phyloP scores from a whole-genome alignment of 1,140 invertebrate genomes.

The Pseudomyrmex pallidus region DNA sequence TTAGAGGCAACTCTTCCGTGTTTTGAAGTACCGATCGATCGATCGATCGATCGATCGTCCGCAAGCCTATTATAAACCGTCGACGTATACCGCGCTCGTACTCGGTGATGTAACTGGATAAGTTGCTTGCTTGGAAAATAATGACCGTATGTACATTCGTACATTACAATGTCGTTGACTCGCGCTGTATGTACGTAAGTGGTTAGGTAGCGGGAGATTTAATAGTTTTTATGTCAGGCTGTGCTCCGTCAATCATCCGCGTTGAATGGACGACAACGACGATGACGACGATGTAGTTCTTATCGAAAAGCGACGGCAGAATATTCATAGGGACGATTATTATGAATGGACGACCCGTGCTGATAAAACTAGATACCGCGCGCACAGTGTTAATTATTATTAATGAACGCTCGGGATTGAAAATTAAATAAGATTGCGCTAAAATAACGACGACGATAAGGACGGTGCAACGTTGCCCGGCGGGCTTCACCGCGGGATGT shows the following conservation, averaged over 20 bases:
- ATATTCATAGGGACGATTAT: slow-evolving; percentile 28
- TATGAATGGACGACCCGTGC: not conserved
- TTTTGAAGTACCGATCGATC: slow-evolving; percentile 18
- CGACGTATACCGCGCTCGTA: slow-evolving; percentile 13
- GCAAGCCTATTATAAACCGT: slow-evolving; percentile 52
- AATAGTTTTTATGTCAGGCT: slow-evolving; percentile 42
- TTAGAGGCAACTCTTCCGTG: slow-evolving; percentile 3
- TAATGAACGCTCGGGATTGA: slow-evolving; percentile 13
- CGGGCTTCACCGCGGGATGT: not conserved
- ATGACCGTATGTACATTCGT: slow-evolving; percentile 35
- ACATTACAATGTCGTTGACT: slow-evolving; percentile 31
- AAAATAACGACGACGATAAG: slow-evolving; percentile 1
- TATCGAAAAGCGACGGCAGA: not conserved
- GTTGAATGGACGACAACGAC: slow-evolving; percentile 30
- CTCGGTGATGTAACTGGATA: slow-evolving; percentile 21
- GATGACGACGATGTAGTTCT: slow-evolving; percentile 7
- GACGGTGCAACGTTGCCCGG: not conserved
- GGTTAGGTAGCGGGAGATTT: slow-evolving; percentile 1
- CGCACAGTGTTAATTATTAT: slow-evolving; percentile 24
- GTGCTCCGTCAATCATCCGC: slow-evolving; percentile 29
- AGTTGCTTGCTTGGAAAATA: slow-evolving; percentile 27
- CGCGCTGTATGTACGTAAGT: not conserved
- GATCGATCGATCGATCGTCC: slow-evolving; percentile 13
- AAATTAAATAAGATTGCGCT: not conserved
- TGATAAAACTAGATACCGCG: slow-evolving; percentile 14